Evolutionary conservation across 2,113 vertebrate species (phyloP), one percentile per base, ranked within the genome.

Genomic region (Bettongia penicillata): DNA sequence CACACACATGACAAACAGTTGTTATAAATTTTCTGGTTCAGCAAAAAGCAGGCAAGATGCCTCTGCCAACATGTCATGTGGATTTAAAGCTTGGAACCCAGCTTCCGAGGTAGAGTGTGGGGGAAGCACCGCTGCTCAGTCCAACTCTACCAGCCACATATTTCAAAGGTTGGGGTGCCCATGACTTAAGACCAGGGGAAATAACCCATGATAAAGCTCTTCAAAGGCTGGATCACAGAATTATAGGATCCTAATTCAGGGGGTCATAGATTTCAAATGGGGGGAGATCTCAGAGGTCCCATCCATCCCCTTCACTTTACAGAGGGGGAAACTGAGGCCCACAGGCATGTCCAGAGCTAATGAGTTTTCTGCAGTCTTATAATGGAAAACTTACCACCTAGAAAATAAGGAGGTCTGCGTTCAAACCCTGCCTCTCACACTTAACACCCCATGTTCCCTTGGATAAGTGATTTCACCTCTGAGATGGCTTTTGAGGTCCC

Each of bases 1-100:
- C 91, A 98, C 3, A 98, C 97, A 98, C 97, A 98, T 96, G 98
- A 98, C 98, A 98, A 98, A 98, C 97, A 98, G 97, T 98, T 98
- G 98, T 98, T 98, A 98, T 96, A 97, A 97, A 98, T 98, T 98
- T 98, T 98, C 97, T 97, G 97, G 97, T 98, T 98, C 97, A 98
- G 97, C 97, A 97, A 98, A 77, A 91, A 97, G 95, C 77, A 98
- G 95, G 96, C 95, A 96, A 98, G 97, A n/a, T 95, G 93, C 96
- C 97, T 96, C 61, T 98, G 97, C 97, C 97, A 98, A 97, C 97
- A 97, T 8, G 28, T 95, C 93, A 92, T 4, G 89, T 53, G 94
- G 93, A 95, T 95, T 96, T 97, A 93, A 93, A 95, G 91, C 95
- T 95, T 91, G 95, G n/a, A 97, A 2, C 93, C 37, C 94, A 93